These are phyloP conservation scores for Anthoptus insignis DNA, from an alignment of 2,888 invertebrate genomes.

Conservation along the genomic window DNA sequence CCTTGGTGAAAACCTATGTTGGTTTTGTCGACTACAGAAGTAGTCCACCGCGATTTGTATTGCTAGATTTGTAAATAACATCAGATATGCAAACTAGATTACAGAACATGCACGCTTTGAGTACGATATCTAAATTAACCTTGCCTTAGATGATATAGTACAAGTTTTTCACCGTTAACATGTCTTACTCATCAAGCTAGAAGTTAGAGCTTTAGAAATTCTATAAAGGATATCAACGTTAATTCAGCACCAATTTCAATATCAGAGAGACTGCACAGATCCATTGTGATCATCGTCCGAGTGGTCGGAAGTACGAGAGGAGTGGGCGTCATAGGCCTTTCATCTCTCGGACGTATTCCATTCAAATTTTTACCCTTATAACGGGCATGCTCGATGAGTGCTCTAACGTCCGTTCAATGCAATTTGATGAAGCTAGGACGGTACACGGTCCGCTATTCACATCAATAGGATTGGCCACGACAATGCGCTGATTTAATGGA, in stretches of 20 bases:
- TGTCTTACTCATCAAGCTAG: no score
- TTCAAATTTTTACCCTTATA: slow-evolving; percentile 85
- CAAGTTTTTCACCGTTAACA: no score
- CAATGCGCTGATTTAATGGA: slow-evolving; percentile 80
- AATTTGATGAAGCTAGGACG: slow-evolving; percentile 83
- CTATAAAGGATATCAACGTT: slow-evolving; percentile 56
- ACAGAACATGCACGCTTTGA: no score
- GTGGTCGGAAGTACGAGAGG: slow-evolving; percentile 75
- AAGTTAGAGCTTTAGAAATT: not conserved
- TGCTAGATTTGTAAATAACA: no score
- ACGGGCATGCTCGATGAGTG: slow-evolving; percentile 76
- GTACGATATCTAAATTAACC: no score
- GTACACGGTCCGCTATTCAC: slow-evolving; percentile 69
- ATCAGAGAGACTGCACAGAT: slow-evolving; percentile 72
- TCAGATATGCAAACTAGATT: no score
- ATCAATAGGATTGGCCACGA: slow-evolving; percentile 78
- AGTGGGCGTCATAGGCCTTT: slow-evolving; percentile 65
- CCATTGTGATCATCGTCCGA: slow-evolving; percentile 75
- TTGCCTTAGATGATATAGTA: no score
- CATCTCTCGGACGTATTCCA: slow-evolving; percentile 71
- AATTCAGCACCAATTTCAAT: slow-evolving; percentile 79
- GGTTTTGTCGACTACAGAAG: no score
- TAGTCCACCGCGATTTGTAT: no score
- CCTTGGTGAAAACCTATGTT: no score
- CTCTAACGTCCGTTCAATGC: slow-evolving; percentile 82